phyloP scores from a whole-genome alignment of 2,888 invertebrate genomes.

The Heliconius ismenius region DNA sequence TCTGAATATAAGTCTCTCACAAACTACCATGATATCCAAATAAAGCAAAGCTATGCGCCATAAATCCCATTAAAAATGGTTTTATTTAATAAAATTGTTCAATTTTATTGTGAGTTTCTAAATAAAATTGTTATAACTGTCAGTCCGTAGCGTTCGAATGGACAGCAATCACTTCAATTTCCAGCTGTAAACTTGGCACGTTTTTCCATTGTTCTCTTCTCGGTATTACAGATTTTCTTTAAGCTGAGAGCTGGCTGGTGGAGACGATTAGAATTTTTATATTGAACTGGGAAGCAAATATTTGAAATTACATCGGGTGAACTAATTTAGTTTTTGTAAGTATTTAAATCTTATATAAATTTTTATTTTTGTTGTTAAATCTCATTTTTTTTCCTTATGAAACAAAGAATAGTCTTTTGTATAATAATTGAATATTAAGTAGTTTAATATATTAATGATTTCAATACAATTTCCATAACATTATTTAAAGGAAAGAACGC shows the following conservation, averaged over 20 bases:
- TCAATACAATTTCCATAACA: background rate
- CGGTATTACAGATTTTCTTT: constrained; percentile 28
- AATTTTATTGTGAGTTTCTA: constrained; percentile 12
- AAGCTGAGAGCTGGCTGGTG: constrained; percentile 7
- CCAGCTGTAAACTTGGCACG: constrained; percentile 61
- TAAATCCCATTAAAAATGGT: background rate
- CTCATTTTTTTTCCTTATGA: background rate
- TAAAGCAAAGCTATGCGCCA: background rate
- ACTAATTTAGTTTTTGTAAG: background rate
- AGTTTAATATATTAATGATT: background rate
- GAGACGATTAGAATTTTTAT: constrained; percentile 30
- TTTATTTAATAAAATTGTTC: constrained; percentile 1
- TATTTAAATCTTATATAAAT: background rate
- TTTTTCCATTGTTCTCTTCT: constrained; percentile 46
- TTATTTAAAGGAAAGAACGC: constrained; percentile 3
- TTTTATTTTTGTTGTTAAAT: too few relatives aligned
- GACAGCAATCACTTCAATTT: constrained; percentile 46
- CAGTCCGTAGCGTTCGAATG: constrained; percentile 30
- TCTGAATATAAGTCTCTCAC: background rate
- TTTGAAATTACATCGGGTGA: constrained; percentile 9
- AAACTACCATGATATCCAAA: background rate
- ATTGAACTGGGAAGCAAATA: constrained; percentile 4
- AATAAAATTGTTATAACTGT: constrained; percentile 18
- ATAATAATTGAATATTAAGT: background rate
- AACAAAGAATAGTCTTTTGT: background rate